phyloP scores from a whole-genome alignment of 2,797 vertebrate genomes.

The Meda fulgida region DNA sequence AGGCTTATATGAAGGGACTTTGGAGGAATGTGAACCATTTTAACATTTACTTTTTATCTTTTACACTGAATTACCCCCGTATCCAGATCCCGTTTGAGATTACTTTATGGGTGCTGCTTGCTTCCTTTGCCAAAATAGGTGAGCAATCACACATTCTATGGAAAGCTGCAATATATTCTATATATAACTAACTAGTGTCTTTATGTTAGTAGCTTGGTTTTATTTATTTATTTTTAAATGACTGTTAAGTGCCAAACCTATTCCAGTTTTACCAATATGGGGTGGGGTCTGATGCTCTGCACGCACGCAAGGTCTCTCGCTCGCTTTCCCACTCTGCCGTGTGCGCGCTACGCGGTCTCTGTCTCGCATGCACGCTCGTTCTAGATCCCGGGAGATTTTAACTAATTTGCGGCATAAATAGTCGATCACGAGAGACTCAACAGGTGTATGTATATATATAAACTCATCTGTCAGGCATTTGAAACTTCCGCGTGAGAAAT shows the following conservation, averaged over 20 bases:
- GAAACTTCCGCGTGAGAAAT: too few species aligned
- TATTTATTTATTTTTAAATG: neutral
- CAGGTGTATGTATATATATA: too few species aligned
- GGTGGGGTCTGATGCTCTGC: too few species aligned
- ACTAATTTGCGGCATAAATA: too few species aligned
- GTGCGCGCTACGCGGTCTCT: too few species aligned
- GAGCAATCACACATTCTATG: slow-evolving; percentile 78
- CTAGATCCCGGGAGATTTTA: too few species aligned
- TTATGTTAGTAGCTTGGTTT: neutral
- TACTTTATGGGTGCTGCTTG: slow-evolving; percentile 92
- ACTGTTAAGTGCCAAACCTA: neutral
- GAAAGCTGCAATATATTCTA: neutral
- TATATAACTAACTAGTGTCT: neutral
- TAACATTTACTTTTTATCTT: neutral
- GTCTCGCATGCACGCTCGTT: too few species aligned
- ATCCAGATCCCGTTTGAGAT: slow-evolving; percentile 88
- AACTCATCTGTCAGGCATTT: too few species aligned
- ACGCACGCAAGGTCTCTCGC: too few species aligned
- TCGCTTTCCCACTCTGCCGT: too few species aligned
- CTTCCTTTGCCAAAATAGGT: slow-evolving; percentile 96
- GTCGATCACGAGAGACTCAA: too few species aligned
- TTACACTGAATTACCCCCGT: slow-evolving; percentile 81
- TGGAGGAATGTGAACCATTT: neutral
- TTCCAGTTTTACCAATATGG: neutral
- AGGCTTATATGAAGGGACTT: too few species aligned